Evolutionary conservation across 2,888 invertebrate genomes (phyloP).

Genomic region (Ecdyonurus torrentis): DNA sequence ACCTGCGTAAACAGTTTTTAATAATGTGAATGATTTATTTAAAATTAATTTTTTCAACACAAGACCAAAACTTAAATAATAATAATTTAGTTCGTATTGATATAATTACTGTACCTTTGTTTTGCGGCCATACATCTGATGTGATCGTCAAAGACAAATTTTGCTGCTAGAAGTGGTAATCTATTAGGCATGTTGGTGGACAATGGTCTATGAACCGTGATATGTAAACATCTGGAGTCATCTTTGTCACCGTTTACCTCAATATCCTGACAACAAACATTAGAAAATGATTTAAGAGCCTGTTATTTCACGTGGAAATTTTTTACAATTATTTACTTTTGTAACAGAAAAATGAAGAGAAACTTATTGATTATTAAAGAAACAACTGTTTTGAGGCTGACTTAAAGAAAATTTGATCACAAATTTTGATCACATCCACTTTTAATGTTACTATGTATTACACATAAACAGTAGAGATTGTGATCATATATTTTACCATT

Average conservation of each 20-base stretch:
- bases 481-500: too few relatives aligned
- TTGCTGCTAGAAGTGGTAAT: slow-evolving; percentile 68
- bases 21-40: not conserved
- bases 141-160: slow-evolving; percentile 96
- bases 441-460: too few relatives aligned
- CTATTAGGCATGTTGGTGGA: slow-evolving; percentile 47
- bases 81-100: too few relatives aligned
- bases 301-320: not conserved
- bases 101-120: slow-evolving; percentile 46
- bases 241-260: slow-evolving; percentile 93
- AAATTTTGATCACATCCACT: too few relatives aligned
- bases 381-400: too few relatives aligned
- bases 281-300: too few relatives aligned
- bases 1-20: slow-evolving; percentile 17
- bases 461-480: too few relatives aligned
- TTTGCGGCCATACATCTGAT: slow-evolving; percentile 99
- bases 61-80: slow-evolving; percentile 1
- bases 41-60: slow-evolving; percentile 4
- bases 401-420: too few relatives aligned
- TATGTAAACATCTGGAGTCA: slow-evolving; percentile 85
- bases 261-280: slow-evolving; percentile 87
- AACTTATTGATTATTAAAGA: too few relatives aligned
- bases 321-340: not conserved
- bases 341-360: not conserved
- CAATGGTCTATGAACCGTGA: slow-evolving; percentile 75